Percentiles rank a stretch among this genome's conserved stretches.
phyloP scores from a whole-genome alignment of 2,113 vertebrate genomes.

The Shinisaurus crocodilurus region DNA sequence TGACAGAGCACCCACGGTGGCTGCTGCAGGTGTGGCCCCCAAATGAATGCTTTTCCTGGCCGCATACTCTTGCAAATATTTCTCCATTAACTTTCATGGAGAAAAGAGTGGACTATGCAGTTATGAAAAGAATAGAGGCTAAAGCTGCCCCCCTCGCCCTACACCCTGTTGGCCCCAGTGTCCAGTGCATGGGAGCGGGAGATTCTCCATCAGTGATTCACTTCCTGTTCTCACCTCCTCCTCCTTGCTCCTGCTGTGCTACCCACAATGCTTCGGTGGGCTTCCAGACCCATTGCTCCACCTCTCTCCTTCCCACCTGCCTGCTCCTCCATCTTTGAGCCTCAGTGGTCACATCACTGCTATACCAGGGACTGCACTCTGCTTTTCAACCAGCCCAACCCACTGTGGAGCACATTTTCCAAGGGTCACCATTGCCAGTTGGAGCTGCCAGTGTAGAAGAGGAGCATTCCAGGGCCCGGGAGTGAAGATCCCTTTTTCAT shows the following conservation, averaged over 20 bases:
- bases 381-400: background rate
- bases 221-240: background rate
- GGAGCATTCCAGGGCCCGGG: no score
- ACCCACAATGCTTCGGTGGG: no score
- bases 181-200: no score
- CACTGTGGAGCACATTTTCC: background rate
- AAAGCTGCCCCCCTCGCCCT: background rate
- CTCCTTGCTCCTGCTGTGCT: background rate
- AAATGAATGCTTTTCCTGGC: background rate
- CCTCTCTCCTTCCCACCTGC: background rate
- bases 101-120: background rate
- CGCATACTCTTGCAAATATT: background rate
- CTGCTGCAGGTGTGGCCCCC: background rate
- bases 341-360: background rate
- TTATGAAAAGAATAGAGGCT: background rate
- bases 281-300: background rate
- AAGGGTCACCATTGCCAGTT: background rate
- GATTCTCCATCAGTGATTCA: background rate
- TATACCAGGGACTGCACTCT: background rate
- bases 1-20: background rate
- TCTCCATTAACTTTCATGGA: background rate
- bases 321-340: background rate
- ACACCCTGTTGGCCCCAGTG: no score
- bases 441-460: background rate
- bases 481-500: background rate